Conservation (phyloP, 1,140 invertebrate genomes). For the Cyphomyrmex costatus region DNA sequence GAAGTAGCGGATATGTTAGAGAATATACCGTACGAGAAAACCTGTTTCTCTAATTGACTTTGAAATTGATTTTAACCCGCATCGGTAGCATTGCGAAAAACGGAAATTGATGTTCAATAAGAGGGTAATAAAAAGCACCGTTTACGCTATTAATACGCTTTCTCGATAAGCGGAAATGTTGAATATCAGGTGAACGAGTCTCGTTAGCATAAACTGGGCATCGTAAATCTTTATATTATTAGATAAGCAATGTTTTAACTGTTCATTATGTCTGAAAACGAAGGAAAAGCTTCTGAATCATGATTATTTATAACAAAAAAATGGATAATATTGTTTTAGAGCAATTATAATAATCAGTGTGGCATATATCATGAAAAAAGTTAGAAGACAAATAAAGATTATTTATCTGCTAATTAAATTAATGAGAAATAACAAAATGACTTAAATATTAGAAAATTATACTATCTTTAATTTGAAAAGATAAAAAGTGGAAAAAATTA, state of each 20-base stretch:
- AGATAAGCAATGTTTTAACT: slow-evolving; percentile 27
- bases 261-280: background rate
- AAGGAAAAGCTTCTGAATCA: background rate
- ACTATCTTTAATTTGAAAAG: background rate
- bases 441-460: background rate
- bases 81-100: slow-evolving; percentile 3
- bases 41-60: slow-evolving; percentile 33
- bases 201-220: background rate
- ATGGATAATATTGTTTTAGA: background rate
- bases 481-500: background rate
- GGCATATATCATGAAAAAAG: background rate
- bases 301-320: background rate
- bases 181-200: background rate
- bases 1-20: background rate
- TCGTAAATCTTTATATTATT: slow-evolving; percentile 5
- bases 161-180: slow-evolving; percentile 34
- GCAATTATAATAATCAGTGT: background rate
- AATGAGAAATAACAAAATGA: background rate
- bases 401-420: background rate
- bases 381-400: background rate
- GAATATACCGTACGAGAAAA: slow-evolving; percentile 20
- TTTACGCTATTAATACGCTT: background rate
- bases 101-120: background rate
- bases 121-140: slow-evolving; percentile 23
- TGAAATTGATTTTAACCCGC: slow-evolving; percentile 43